Evolutionary conservation across 1,140 invertebrate species (phyloP), one percentile per base, ranked within the genome.

Genomic region (Galendromus occidentalis): DNA sequence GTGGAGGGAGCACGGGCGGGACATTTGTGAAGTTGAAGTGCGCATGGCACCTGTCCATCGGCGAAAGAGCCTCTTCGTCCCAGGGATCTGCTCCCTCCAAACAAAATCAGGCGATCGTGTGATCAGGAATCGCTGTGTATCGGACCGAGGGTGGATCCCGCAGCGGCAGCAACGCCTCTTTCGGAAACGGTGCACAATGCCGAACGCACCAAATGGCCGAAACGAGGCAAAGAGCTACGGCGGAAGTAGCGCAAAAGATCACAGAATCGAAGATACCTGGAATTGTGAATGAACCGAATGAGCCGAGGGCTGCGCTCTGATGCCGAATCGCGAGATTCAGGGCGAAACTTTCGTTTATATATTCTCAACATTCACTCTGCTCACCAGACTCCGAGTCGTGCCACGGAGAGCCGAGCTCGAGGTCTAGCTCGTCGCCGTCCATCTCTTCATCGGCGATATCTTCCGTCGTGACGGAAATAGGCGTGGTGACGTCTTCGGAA

Each of bases 71-170:
- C 51, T 59, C 51, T 25, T 59, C 51, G 33, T 59, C 51, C 51
- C 51, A 59, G 51, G 51, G 51, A 25, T 59, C 51, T 33, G 33
- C 51, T 25, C 51, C 51, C 51, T 59, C 51, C 51, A 33, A 33
- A 59, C 51, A 59, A 59, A 59, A 59, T 59, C 51, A 59, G 51
- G 51, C 51, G 33, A 59, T 25, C 51, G 51, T 59, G 33, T 59
- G 51, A 25, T 59, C 51, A 2, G 51, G 51, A 25, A 59, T 59
- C 22, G 51, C 51, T 59, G 51, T 59, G 51, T 59, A 59, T 33
- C 51, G 51, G 51, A 59, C 51, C n/a, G 51, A 59, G 14, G 51
- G 51, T 25, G 51, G 51, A 9, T 59, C 51, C 25, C 51, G 51
- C 25, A 59, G 51, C 14, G 51, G 51, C 5, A 59, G 20, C 51